Evolutionary conservation across 2,888 invertebrate genomes (phyloP).

Genomic region (Lordiphosa andalusiaca): DNA sequence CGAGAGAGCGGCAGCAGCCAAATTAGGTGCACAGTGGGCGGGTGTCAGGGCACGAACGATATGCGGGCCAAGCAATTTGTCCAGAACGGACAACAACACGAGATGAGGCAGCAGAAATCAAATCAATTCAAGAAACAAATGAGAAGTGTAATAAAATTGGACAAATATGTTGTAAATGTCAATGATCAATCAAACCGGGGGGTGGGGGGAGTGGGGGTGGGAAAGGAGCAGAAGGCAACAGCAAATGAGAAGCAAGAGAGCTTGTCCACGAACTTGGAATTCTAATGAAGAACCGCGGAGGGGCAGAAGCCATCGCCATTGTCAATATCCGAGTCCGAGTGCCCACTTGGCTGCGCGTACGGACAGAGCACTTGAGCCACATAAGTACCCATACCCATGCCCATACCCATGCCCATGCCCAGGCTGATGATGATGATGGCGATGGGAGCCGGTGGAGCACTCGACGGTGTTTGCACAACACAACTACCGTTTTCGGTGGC

Average conservation of each 20-base stretch:
- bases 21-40: constrained; percentile 62
- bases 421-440: too few species aligned
- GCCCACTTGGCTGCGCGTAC: constrained; percentile 65
- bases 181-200: constrained; percentile 76
- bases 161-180: constrained; percentile 76
- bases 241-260: too few species aligned
- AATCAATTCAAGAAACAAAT: constrained; percentile 28
- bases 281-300: constrained; percentile 60
- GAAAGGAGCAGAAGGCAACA: too few species aligned
- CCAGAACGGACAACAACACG: constrained; percentile 21
- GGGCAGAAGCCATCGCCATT: constrained; percentile 41
- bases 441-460: constrained; percentile 37
- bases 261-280: constrained; percentile 27
- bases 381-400: constrained; percentile 67
- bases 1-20: constrained; percentile 24
- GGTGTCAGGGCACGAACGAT: constrained; percentile 37
- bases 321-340: constrained; percentile 69
- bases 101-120: constrained; percentile 47
- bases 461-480: constrained; percentile 67
- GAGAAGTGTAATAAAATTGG: constrained; percentile 60
- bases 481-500: constrained; percentile 72
- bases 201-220: neutral
- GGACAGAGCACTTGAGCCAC: constrained; percentile 61
- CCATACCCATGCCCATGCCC: constrained; percentile 20
- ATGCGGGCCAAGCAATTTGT: constrained; percentile 46